These are phyloP conservation scores for Machimus atricapillus DNA, from an alignment of 2,888 invertebrate species.

Conservation along the genomic window DNA sequence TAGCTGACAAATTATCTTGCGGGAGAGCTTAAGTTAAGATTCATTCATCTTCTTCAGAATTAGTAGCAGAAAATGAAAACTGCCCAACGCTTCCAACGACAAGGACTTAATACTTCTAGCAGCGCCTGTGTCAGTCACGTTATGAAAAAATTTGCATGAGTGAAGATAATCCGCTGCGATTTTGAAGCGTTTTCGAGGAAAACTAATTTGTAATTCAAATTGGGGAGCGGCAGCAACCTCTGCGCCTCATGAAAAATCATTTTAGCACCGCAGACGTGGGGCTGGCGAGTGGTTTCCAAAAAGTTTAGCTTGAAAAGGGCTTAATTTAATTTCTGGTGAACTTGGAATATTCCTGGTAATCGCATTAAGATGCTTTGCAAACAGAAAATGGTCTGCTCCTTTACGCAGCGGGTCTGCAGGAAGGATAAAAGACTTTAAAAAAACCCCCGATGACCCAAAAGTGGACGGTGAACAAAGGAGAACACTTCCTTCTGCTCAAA, in stretches of 20 bases:
- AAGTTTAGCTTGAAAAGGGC: conserved; percentile 11
- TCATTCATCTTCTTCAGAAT: background rate
- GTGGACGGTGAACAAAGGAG: background rate
- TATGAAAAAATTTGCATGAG: conserved; percentile 25
- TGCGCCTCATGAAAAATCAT: conserved; percentile 1
- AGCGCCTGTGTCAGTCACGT: background rate
- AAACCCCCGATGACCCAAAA: background rate
- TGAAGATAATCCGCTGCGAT: conserved; percentile 6
- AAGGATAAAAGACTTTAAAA: background rate
- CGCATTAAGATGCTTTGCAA: conserved; percentile 27
- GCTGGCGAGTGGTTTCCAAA: background rate
- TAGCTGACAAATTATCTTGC: background rate
- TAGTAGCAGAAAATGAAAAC: background rate
- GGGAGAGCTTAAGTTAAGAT: background rate
- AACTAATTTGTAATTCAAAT: conserved; percentile 29
- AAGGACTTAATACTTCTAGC: background rate
- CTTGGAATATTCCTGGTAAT: conserved; percentile 32
- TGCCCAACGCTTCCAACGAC: background rate
- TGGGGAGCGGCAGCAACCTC: background rate
- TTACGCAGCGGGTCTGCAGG: background rate
- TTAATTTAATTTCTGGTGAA: conserved; percentile 29
- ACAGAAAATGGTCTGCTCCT: background rate
- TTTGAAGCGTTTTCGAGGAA: background rate
- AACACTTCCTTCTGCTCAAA: background rate
- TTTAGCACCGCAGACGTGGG: background rate